Percentiles rank a stretch among this genome's conserved stretches.
Evolutionary conservation across 2,113 vertebrate genomes (phyloP).

Genomic region (Thymallus thymallus): DNA sequence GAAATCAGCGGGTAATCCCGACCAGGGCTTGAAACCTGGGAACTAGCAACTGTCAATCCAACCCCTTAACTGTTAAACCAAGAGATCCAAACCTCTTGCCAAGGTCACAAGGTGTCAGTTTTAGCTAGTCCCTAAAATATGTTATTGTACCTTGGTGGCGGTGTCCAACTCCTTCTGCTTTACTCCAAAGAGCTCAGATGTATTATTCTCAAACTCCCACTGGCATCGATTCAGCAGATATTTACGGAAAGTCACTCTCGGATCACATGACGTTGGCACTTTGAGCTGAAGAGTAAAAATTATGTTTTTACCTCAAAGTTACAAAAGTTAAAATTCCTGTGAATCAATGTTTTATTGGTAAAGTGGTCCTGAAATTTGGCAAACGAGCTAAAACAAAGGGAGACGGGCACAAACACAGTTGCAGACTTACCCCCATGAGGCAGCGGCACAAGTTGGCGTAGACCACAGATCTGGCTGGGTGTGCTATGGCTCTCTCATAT

Average conservation of each 20-base stretch:
- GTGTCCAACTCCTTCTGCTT: constrained; percentile 87
- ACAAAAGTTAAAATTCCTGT: background rate
- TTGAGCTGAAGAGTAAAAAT: constrained; percentile 72
- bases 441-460: constrained; percentile 94
- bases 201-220: constrained; percentile 90
- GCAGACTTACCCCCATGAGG: constrained; percentile 83
- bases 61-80: no score
- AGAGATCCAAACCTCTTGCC: no score
- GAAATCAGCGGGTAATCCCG: no score
- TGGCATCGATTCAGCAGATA: constrained; percentile 86
- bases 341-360: background rate
- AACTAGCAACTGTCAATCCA: no score
- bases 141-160: constrained; percentile 67
- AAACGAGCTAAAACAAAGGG: background rate
- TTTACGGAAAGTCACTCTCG: constrained; percentile 82
- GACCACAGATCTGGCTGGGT: constrained; percentile 89
- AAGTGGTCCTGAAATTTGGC: background rate
- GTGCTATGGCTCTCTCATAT: constrained; percentile 90
- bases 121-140: background rate
- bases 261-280: constrained; percentile 85
- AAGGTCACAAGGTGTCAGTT: background rate
- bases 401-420: background rate
- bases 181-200: constrained; percentile 84
- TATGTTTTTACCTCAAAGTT: background rate
- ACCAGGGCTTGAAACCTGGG: no score